phyloP scores from a whole-genome alignment of 2,888 invertebrate genomes.

The Cinara cedri region DNA sequence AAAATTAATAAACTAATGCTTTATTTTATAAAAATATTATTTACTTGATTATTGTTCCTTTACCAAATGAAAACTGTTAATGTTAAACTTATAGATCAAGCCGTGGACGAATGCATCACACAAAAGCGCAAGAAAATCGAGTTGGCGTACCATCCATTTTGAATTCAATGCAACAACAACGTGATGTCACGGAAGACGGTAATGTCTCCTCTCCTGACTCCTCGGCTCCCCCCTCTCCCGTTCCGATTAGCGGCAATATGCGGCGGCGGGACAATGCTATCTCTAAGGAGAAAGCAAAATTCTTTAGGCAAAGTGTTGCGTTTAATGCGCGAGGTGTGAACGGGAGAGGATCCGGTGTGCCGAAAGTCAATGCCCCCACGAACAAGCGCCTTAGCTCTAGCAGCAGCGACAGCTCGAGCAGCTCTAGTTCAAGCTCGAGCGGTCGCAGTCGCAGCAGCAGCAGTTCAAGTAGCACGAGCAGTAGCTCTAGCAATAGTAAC shows the following conservation, averaged over 20 bases:
- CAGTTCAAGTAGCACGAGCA: constrained; percentile 52
- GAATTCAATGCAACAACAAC: constrained; percentile 47
- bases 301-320: constrained; percentile 77
- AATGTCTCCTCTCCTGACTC: constrained; percentile 60
- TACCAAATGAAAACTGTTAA: not conserved
- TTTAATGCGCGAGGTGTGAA: constrained; percentile 69
- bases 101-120: constrained; percentile 26
- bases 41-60: not conserved
- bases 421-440: constrained; percentile 58
- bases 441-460: constrained; percentile 61
- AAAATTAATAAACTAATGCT: too few species aligned
- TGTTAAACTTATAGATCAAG: constrained; percentile 39
- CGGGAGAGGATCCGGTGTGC: constrained; percentile 62
- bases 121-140: constrained; percentile 25
- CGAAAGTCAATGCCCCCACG: constrained; percentile 51
- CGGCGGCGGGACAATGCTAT: constrained; percentile 70
- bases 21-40: not conserved
- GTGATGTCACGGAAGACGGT: constrained; percentile 61
- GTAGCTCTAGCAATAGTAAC: constrained; percentile 58
- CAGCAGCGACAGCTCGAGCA: constrained; percentile 58
- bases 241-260: constrained; percentile 62
- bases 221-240: constrained; percentile 60
- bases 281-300: constrained; percentile 87
- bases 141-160: constrained; percentile 27
- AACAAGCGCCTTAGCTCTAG: constrained; percentile 58